Base-by-base conservation (phyloP, 2,888 invertebrate species). In the Allophyes oxyacanthae region DNA sequence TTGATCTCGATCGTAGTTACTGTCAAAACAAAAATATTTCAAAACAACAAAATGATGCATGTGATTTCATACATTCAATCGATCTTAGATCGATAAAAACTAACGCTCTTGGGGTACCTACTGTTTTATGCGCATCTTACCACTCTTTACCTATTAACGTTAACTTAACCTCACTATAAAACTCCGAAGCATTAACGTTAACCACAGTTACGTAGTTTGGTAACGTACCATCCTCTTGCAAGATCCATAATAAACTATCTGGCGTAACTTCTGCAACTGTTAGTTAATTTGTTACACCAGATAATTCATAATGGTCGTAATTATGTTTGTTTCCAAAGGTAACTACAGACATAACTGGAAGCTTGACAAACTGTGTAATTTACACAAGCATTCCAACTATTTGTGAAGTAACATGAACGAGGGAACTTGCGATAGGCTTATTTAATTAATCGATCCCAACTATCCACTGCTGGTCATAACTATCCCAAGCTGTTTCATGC, bases 181-280 rank as follows among this genome's bases (percentile, higher is more conserved):
- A 40, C 3, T 26, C 8, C 11, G 25, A 26, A 11, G 1, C 15
- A 38, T 13, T 37, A 46, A 44, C 34, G n/a, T 9, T 36, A 51
- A 36, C 41, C 10, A 0, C n/a, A 13, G 38, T 44, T 10, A 45
- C 52, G 36, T 8, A 9, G 30, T 42, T n/a, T 45, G 38, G 26
- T 26, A 33, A 53, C 43, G 5, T 64, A 51, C 51, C 64, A 34
- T 5, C 34, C 38, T 70, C 44, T 51, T 49, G 13, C 46, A 6
- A 52, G 64, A 41, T 41, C 46, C 51, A 37, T 64, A 56, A 70
- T 64, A 64, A 51, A 43, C 26, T 40, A 48, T 20, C 41, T 48
- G 26, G 5, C 37, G 51, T 63, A 48, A 65, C 63, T 32, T n/a
- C 40, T 45, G 43, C 40, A 48, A 64, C 40, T 32, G 37, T 52